Evolutionary conservation across 2,888 invertebrate species (phyloP), one percentile per base, ranked within the genome.

Genomic region (Magallana nippona): DNA sequence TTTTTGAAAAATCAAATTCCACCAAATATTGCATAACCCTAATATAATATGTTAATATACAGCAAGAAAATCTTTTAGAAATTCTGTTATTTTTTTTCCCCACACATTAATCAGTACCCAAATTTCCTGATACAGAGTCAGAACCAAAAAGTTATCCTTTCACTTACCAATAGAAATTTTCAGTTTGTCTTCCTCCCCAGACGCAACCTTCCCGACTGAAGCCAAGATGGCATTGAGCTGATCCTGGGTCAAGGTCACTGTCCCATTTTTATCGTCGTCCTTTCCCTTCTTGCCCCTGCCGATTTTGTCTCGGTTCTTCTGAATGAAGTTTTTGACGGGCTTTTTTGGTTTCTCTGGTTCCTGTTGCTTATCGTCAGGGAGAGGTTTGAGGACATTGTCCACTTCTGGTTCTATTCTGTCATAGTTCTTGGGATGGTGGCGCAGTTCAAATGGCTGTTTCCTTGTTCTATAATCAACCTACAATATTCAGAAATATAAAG

Each of bases 201-300:
- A 86, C 10, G 89, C 88, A 62, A 88, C 87, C 85, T 91, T 91
- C 63, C 92, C 92, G 5, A 93, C 90, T 15, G 93, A 91, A 32
- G 88, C 87, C 78, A 93, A 87, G 22, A 93, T 91, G 10, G 92
- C 91, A 82, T 91, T 91, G 58, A 93, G 86, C 86, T 93, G 92
- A 10, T 91, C 91, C 81, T 93, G 92, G 2, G 92, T 92, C 58
- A 93, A 85, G 56, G 92, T 93, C 60, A 92, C 91, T 13, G 91
- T 89, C 19, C 63, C 78, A 58, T 84, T 86, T n/a, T 84, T 84
- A 10, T 82, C 55, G 11, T 88, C 87, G 11, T 78, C 78, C 55
- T 86, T 85, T 19, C 81, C 78, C 62, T 83, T 83, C 77, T 86
- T 82, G 17, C 77, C 78, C 15, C 81, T 84, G 19, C 57, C 63